A percentile compares a stretch with the other conserved stretches of the same genome.
Conservation (phyloP, 2,113 vertebrate species). For the Desmodus rotundus region DNA sequence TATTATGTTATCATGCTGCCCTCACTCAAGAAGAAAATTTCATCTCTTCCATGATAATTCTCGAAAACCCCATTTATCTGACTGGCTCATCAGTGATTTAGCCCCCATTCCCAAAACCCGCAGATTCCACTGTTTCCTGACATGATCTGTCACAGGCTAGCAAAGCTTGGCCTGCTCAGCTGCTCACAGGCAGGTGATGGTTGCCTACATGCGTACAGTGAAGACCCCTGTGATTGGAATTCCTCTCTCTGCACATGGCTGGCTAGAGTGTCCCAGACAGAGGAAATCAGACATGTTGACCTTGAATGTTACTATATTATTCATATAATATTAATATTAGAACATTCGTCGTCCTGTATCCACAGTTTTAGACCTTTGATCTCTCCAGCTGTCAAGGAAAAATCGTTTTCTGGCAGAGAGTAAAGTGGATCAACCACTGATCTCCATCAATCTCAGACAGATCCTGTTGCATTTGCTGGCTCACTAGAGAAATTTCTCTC, state of each 20-base stretch:
- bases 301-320: background rate
- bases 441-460: conserved; percentile 10
- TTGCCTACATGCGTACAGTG: background rate
- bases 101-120: background rate
- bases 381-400: conserved; percentile 33
- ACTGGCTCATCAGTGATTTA: background rate
- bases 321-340: conserved; percentile 32
- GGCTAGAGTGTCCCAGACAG: background rate
- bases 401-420: conserved; percentile 28
- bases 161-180: background rate
- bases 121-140: background rate
- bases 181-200: background rate
- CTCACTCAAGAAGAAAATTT: background rate
- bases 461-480: background rate
- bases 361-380: conserved; percentile 23
- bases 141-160: background rate
- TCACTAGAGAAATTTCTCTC: background rate
- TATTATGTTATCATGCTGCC: background rate
- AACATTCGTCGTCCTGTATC: background rate
- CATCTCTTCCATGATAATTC: background rate
- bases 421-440: background rate
- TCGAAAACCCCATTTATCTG: background rate
- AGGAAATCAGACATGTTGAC: background rate
- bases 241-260: background rate
- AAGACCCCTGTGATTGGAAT: background rate